These are phyloP conservation scores for Macquaria ambigua DNA, from an alignment of 2,113 vertebrate genomes.

Conservation along the genomic window DNA sequence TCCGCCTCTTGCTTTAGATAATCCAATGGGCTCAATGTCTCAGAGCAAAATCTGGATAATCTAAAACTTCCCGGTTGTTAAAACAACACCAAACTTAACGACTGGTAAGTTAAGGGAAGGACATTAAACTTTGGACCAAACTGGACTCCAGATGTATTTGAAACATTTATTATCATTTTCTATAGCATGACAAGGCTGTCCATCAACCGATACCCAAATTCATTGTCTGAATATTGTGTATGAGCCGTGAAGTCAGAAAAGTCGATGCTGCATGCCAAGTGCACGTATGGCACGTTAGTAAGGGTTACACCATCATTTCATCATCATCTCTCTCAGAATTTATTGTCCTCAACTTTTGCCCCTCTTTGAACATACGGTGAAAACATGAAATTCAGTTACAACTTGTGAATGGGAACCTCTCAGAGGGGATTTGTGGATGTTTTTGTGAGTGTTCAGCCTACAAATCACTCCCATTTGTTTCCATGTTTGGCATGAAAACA, in stretches of 20 bases:
- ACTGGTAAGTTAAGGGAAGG: background rate
- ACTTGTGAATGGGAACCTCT: constrained; percentile 75
- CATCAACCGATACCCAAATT: constrained; percentile 35
- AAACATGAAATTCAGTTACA: constrained; percentile 77
- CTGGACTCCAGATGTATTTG: constrained; percentile 4
- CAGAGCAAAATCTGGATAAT: background rate
- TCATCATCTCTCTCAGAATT: constrained; percentile 86
- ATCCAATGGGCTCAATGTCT: background rate
- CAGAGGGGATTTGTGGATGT: constrained; percentile 60
- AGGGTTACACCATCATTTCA: constrained; percentile 88
- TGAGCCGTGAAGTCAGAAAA: constrained; percentile 73
- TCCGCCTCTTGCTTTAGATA: background rate
- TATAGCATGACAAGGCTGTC: background rate
- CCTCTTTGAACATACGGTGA: constrained; percentile 80
- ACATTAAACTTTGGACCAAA: background rate
- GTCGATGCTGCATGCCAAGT: constrained; percentile 82
- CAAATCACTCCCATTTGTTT: constrained; percentile 55
- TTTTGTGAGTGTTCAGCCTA: constrained; percentile 52
- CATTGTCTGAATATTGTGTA: constrained; percentile 68
- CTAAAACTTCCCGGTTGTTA: background rate
- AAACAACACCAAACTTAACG: constrained; percentile 1
- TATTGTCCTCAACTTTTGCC: constrained; percentile 86
- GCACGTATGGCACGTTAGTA: constrained; percentile 86
- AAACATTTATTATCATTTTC: constrained; percentile 12
- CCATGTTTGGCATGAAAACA: constrained; percentile 42